phyloP scores from a whole-genome alignment of 2,888 invertebrate genomes.

The Endotricha flammealis region DNA sequence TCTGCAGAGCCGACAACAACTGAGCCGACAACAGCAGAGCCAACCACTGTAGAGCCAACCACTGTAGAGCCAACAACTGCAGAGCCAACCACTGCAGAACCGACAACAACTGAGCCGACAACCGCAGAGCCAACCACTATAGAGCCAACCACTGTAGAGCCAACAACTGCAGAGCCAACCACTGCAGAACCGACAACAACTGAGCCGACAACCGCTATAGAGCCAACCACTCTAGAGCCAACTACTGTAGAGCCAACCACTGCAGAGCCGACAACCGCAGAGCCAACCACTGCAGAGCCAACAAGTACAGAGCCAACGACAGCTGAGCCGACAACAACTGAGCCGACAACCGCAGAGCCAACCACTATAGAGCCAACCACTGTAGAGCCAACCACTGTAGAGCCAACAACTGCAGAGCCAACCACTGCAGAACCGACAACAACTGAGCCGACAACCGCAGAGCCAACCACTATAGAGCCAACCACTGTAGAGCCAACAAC shows the following conservation, averaged over 20 bases:
- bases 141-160: too few relatives aligned
- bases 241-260: background rate
- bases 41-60: background rate
- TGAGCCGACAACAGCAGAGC: slow-evolving; percentile 3
- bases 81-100: slow-evolving; percentile 3
- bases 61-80: slow-evolving; percentile 3
- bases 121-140: background rate
- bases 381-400: background rate
- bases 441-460: background rate
- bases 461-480: slow-evolving; percentile 2
- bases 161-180: background rate
- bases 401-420: too few relatives aligned
- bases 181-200: background rate
- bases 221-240: background rate
- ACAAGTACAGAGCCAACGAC: background rate
- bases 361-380: background rate
- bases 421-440: background rate
- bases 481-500: slow-evolving; percentile 1
- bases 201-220: background rate
- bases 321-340: background rate
- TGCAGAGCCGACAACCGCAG: background rate
- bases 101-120: background rate
- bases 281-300: background rate
- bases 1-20: slow-evolving; percentile 5
- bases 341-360: background rate